Evolutionary conservation across 2,888 invertebrate species (phyloP).

Genomic region (Chydorus sphaericus): DNA sequence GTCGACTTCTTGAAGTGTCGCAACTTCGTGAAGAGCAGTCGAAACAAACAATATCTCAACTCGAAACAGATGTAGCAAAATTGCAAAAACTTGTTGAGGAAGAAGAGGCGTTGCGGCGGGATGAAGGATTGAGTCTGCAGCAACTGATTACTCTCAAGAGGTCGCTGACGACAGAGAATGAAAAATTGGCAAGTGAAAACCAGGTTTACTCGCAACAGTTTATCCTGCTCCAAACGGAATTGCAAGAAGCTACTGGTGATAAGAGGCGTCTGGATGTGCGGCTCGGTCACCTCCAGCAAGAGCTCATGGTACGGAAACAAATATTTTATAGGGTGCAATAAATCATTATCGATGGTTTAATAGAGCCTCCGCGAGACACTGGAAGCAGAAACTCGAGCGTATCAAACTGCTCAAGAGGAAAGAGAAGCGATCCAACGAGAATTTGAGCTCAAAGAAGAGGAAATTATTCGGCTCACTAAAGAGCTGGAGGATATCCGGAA

Average conservation of each 20-base stretch:
- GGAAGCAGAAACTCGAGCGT: not conserved
- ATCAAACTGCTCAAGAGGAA: not conserved
- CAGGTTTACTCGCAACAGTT: slow-evolving; percentile 1
- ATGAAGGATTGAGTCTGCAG: slow-evolving; percentile 13
- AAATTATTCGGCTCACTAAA: not conserved
- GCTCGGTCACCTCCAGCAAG: slow-evolving; percentile 2
- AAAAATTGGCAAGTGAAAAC: slow-evolving; percentile 1
- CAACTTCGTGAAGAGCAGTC: slow-evolving; percentile 13
- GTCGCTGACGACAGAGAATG: slow-evolving; percentile 2
- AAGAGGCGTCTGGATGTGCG: slow-evolving; percentile 8
- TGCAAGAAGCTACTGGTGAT: slow-evolving; percentile 9
- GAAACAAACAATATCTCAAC: slow-evolving; percentile 3
- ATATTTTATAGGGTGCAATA: too few species aligned
- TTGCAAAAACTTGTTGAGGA: slow-evolving; percentile 10
- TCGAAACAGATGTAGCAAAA: slow-evolving; percentile 3
- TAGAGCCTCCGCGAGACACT: not conserved
- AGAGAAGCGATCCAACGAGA: not conserved
- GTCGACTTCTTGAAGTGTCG: slow-evolving; percentile 10
- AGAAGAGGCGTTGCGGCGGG: slow-evolving; percentile 9
- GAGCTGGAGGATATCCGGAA: not conserved
- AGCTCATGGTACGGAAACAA: not conserved
- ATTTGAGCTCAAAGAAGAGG: not conserved
- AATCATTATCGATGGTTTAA: not conserved
- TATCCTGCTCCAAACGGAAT: slow-evolving; percentile 5
- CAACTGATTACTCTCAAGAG: slow-evolving; percentile 8